Base-by-base conservation (phyloP, 2,888 invertebrate species). In the Hemicrepidius hirtus region DNA sequence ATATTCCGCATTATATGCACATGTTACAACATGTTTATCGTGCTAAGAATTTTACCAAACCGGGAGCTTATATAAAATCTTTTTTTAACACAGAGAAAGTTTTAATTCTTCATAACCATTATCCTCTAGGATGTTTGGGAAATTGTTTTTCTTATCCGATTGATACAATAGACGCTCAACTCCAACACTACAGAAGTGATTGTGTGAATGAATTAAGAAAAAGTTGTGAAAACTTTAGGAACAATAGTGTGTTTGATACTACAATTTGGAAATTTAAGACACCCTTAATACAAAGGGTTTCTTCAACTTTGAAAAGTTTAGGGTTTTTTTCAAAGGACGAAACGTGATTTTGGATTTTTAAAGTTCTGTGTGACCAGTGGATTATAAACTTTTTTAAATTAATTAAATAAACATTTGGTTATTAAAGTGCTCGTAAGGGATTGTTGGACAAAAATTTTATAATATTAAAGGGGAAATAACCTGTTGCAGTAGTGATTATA, bases 171-270 rank as follows among this genome's bases (percentile, higher is more conserved):
- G 92, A 94, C 82, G 97, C 97, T 16, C 95, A 97, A 78, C 88
- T 98, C 81, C 96, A 98, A 85, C 98, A 98, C 87, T 98, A 97
- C 88, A 91, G 97, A 72, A 95, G 95, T 28, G 97, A 97, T 87
- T 97, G 97, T 87, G 97, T 96, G 6, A 92, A 93, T 80, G 94
- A 95, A 68, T 88, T 97, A 77, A 94, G 94, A 87, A 95, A 96
- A 87, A 89, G 91, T 46, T 97, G 97, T 87, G 91, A 91, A 66
- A 94, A 95, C 83, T 95, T 93, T 85, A 90, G 94, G 71, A 93
- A 94, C 82, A 92, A 94, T 80, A 94, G 94, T 69, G 91, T 95
- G 67, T 91, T 94, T 85, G 97, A 97, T 86, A 92, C 93, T 32
- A 93, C 94, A 64, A 93, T 97, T 80, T 97, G 96, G 96, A 92